Base-by-base conservation (phyloP, 2,888 invertebrate species). In the Sarcophaga subvicina region DNA sequence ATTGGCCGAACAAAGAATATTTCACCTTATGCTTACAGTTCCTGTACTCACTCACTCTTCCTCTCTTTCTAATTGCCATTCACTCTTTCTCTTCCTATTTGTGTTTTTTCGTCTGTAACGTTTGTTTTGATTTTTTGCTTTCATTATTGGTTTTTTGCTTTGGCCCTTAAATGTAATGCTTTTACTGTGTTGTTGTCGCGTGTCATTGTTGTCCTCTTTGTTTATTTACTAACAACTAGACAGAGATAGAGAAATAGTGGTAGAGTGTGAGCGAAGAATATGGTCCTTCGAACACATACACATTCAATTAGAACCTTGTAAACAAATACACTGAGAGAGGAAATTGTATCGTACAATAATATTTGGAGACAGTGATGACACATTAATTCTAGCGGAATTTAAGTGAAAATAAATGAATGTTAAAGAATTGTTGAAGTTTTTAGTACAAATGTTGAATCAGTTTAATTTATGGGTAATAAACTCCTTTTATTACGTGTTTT, bases 121-220 rank as follows among this genome's bases (percentile, higher is more conserved):
- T 4, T n/a, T 62, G 10, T 20, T n/a, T 27, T 5, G 54, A 67
- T 37, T 60, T 47, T 54, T 14, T 54, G 10, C n/a, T n/a, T 17
- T 71, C 47, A 62, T 45, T 59, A 37, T 37, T 59, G 54, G 5
- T 22, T 66, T 59, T 59, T 75, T 11, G 11, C 59, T 69, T 76
- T 66, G 17, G 25, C 62, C 37, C 45, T 69, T 71, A 20, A 66
- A 10, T 66, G 3, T 27, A 37, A 14, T 11, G 4, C 47, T 67
- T 54, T 76, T 6, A 37, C 49, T 64, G 27, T 45, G n/a, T 63
- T 62, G 27, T 25, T 63, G 11, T 86, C 82, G 78, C 85, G 60
- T 82, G 75, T 76, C 85, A 79, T 71, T 82, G 78, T 71, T 86
- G 64, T 60, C 62, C 8, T 37, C 73, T 45, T 37, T 67, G 63